phyloP scores from a whole-genome alignment of 2,797 vertebrate genomes.

The Mico argentatus region DNA sequence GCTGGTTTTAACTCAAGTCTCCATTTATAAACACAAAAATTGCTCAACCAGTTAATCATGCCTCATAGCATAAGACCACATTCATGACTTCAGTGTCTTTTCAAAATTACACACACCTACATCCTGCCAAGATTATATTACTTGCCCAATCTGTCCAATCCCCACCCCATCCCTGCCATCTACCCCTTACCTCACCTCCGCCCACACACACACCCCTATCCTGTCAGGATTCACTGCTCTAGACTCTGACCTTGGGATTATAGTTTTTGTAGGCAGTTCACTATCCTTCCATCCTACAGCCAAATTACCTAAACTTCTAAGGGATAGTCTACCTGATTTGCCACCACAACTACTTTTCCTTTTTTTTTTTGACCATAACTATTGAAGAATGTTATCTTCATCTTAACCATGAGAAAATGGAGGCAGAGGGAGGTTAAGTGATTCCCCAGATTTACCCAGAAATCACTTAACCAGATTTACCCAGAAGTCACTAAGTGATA shows the following conservation, averaged over 20 bases:
- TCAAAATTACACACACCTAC: not conserved
- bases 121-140: not conserved
- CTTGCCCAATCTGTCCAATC: not conserved
- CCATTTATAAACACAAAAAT: slow-evolving; percentile 31
- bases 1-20: slow-evolving; percentile 27
- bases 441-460: not conserved
- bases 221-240: not conserved
- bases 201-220: not conserved
- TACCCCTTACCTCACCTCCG: not conserved
- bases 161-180: not conserved
- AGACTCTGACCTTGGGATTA: not conserved
- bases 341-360: not conserved
- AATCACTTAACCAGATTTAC: not conserved
- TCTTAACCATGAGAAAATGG: not conserved
- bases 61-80: not conserved
- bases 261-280: not conserved
- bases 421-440: not conserved
- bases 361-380: not conserved
- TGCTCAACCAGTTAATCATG: not conserved
- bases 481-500: not conserved
- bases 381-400: not conserved
- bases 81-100: slow-evolving; percentile 18
- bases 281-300: not conserved
- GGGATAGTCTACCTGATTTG: not conserved
- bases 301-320: not conserved